These are phyloP conservation scores for Pristionchus fissidentatus DNA, from an alignment of 2,888 invertebrate genomes.

Conservation along the genomic window DNA sequence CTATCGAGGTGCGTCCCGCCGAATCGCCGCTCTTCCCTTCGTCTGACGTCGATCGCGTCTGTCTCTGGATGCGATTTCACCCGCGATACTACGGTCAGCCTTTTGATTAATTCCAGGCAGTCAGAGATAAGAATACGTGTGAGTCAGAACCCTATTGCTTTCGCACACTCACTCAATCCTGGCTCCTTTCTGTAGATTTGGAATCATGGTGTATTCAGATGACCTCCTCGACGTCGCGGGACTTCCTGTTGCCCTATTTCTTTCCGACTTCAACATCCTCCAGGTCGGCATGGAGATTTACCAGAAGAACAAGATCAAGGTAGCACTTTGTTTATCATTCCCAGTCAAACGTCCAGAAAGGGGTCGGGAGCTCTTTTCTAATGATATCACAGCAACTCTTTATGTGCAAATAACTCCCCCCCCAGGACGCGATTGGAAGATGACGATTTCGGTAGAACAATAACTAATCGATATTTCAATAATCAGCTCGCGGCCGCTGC, in stretches of 20 bases:
- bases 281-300: background rate
- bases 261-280: background rate
- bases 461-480: background rate
- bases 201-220: background rate
- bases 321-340: background rate
- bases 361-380: too few species aligned
- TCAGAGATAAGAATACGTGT: too few species aligned
- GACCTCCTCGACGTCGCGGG: background rate
- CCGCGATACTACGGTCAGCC: background rate
- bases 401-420: too few species aligned
- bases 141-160: background rate
- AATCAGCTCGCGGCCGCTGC: background rate
- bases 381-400: too few species aligned
- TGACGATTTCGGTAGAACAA: background rate
- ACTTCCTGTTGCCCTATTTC: background rate
- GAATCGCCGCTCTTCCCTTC: background rate
- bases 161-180: background rate
- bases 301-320: background rate
- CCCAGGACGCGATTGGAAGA: background rate
- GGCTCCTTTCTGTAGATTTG: background rate
- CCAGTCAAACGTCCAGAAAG: too few species aligned
- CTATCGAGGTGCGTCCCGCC: background rate
- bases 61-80: background rate
- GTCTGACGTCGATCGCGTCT: background rate
- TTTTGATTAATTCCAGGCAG: too few species aligned